Conservation (phyloP, 2,797 vertebrate species). For the Rallus crepitans region DNA sequence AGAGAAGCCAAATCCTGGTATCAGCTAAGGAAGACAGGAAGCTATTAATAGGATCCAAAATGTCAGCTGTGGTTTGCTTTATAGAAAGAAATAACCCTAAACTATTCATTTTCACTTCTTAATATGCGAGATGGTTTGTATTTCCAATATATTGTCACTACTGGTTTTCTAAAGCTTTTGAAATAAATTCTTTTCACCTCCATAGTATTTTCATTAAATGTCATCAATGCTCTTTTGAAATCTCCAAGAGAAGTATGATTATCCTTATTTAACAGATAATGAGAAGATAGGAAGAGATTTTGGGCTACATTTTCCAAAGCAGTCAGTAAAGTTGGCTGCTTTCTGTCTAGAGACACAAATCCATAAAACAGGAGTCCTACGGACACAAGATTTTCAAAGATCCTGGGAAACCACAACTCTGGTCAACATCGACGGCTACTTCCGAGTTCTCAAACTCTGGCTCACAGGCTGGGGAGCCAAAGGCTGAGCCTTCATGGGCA, state of each 20-base stretch:
- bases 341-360: background rate
- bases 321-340: background rate
- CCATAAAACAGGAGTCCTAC: background rate
- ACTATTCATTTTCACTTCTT: slow-evolving; percentile 10
- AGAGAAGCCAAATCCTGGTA: slow-evolving; percentile 14
- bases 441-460: background rate
- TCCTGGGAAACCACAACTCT: background rate
- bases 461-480: background rate
- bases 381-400: background rate
- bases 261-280: slow-evolving; percentile 64
- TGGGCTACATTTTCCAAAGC: slow-evolving; percentile 14
- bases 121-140: slow-evolving; percentile 27
- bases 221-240: slow-evolving; percentile 55
- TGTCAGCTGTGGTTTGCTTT: background rate
- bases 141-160: slow-evolving; percentile 29
- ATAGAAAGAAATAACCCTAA: background rate
- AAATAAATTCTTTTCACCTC: slow-evolving; percentile 60
- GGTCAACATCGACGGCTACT: background rate
- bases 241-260: slow-evolving; percentile 51
- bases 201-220: slow-evolving; percentile 62
- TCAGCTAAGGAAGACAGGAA: background rate
- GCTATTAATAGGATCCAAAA: background rate
- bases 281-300: slow-evolving; percentile 30
- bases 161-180: slow-evolving; percentile 56
- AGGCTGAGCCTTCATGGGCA: background rate